Conservation (phyloP, 1,140 invertebrate genomes). For the Oryctes rhinoceros region DNA sequence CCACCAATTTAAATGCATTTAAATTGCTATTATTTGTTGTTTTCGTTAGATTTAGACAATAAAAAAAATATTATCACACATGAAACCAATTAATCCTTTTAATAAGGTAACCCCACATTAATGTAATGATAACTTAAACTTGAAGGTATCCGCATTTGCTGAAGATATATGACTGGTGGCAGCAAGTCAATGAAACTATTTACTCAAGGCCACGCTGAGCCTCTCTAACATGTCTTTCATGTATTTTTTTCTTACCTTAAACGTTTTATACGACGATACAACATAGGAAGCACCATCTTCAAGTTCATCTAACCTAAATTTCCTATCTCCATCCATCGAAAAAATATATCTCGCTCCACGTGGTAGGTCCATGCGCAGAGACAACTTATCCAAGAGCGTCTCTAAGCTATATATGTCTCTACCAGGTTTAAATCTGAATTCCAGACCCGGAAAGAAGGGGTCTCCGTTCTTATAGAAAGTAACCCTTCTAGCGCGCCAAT, state of each 20-base stretch:
- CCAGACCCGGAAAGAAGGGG: slow-evolving; percentile 87
- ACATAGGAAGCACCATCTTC: slow-evolving; percentile 91
- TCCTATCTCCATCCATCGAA: slow-evolving; percentile 86
- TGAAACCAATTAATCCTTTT: too few relatives aligned
- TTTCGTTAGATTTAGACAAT: too few relatives aligned
- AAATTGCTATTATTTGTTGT: too few relatives aligned
- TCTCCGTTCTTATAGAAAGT: slow-evolving; percentile 95
- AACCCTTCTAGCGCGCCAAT: slow-evolving; percentile 85
- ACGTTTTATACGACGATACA: slow-evolving; percentile 89
- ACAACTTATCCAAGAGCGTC: slow-evolving; percentile 83
- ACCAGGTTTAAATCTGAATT: slow-evolving; percentile 87
- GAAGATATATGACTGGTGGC: too few relatives aligned
- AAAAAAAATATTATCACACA: too few relatives aligned
- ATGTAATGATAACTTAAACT: too few relatives aligned
- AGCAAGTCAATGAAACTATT: too few relatives aligned
- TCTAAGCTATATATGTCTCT: slow-evolving; percentile 88
- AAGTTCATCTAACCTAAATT: slow-evolving; percentile 84
- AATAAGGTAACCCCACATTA: too few relatives aligned
- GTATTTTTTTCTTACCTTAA: slow-evolving; percentile 75
- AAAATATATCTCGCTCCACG: slow-evolving; percentile 89
- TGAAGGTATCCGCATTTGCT: too few relatives aligned
- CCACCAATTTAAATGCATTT: too few relatives aligned
- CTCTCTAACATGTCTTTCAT: background rate
- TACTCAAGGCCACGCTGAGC: background rate
- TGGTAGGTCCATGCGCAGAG: slow-evolving; percentile 81